Percentiles rank a stretch among this genome's conserved stretches.
phyloP scores from a whole-genome alignment of 1,140 invertebrate genomes.

The Phenacoccus solenopsis region DNA sequence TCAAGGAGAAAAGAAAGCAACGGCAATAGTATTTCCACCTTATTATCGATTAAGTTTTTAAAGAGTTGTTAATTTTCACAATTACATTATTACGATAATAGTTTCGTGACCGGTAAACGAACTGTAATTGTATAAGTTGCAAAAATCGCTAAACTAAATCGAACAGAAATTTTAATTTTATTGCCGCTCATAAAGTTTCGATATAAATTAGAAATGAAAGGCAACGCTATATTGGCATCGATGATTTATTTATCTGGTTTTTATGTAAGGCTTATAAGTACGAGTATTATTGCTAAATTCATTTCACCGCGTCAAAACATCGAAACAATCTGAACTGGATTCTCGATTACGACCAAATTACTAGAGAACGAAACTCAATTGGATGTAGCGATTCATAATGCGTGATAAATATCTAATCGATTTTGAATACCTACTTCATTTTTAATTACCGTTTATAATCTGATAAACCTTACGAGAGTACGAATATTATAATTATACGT shows the following conservation, averaged over 20 bases:
- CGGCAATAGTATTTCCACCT: background rate
- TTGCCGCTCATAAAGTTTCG: background rate
- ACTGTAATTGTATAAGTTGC: background rate
- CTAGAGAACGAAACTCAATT: no score
- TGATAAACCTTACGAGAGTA: no score
- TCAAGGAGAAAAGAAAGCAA: background rate
- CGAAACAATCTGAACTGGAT: no score
- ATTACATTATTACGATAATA: background rate
- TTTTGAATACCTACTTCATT: no score
- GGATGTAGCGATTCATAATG: no score
- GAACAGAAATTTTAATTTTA: background rate
- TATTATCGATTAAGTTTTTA: background rate
- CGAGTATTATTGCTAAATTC: background rate
- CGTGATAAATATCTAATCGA: no score
- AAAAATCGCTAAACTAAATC: background rate
- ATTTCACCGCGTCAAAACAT: background rate
- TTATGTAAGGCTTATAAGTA: background rate
- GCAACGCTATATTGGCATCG: background rate
- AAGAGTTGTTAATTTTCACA: background rate
- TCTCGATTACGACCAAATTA: no score
- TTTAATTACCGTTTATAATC: no score
- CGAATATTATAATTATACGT: no score
- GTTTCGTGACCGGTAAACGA: background rate
- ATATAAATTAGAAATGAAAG: conserved; percentile 3
- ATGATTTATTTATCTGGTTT: background rate